phyloP scores from a whole-genome alignment of 1,140 invertebrate species.

The Coelopa frigida region DNA sequence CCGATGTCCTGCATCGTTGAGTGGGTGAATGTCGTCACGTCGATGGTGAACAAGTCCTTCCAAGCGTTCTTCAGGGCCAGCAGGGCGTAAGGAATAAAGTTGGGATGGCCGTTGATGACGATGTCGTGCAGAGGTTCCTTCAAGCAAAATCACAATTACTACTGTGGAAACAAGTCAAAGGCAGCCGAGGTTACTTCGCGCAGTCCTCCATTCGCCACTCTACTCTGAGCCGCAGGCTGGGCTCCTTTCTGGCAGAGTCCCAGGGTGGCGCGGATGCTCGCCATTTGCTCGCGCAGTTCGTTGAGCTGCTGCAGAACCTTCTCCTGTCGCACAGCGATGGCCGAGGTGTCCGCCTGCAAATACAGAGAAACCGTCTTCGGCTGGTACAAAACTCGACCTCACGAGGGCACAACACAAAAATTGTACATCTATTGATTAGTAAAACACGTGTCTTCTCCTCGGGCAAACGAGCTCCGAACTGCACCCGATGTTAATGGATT shows the following conservation, averaged over 20 bases:
- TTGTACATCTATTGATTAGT: constrained; percentile 5
- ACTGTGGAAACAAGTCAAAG: neutral
- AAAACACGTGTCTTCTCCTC: neutral
- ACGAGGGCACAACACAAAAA: neutral
- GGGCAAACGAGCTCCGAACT: constrained; percentile 1
- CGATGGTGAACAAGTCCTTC: constrained; percentile 31
- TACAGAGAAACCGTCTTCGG: neutral
- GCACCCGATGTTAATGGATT: neutral
- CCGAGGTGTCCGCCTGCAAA: constrained; percentile 1
- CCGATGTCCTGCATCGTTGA: constrained; percentile 41
- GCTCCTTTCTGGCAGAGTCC: constrained; percentile 32
- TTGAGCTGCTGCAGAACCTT: constrained; percentile 34
- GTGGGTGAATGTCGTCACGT: constrained; percentile 40
- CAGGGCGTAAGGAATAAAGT: constrained; percentile 42
- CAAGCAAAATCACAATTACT: neutral
- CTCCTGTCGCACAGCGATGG: constrained; percentile 27
- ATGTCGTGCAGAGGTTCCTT: constrained; percentile 39
- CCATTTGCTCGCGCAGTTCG: constrained; percentile 33
- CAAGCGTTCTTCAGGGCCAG: constrained; percentile 40
- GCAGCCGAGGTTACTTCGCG: constrained; percentile 22
- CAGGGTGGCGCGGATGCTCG: constrained; percentile 26
- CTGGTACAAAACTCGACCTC: neutral
- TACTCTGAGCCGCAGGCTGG: constrained; percentile 21
- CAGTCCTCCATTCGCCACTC: constrained; percentile 30
- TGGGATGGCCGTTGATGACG: constrained; percentile 42